These are phyloP conservation scores for Augochlorella aurata DNA, from an alignment of 2,888 invertebrate species.

Conservation along the genomic window DNA sequence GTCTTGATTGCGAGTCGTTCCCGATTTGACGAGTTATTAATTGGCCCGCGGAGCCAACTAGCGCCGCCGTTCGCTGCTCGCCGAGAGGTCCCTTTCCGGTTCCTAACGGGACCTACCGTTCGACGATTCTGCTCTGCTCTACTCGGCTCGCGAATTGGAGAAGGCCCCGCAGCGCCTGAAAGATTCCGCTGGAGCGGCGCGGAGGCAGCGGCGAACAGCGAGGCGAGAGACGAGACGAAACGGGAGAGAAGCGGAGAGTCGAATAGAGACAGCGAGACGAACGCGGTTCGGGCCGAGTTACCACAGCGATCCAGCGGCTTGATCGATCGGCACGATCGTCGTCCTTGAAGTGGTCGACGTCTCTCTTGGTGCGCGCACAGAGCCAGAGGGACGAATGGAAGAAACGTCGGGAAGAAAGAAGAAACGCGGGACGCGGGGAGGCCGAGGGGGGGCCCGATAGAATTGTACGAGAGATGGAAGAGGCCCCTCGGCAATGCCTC, in stretches of 20 bases:
- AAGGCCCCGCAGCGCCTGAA: neutral
- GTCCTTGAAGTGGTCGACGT: slow-evolving; percentile 71
- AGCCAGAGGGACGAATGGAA: slow-evolving; percentile 41
- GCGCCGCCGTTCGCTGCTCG: neutral
- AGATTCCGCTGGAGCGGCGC: neutral
- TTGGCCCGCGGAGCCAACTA: neutral
- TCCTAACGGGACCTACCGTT: neutral
- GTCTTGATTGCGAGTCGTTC: slow-evolving; percentile 19
- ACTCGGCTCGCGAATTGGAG: too few species aligned
- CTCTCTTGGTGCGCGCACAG: slow-evolving; percentile 49
- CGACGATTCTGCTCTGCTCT: too few species aligned
- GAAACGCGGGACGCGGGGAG: slow-evolving; percentile 8
- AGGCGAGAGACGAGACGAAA: neutral
- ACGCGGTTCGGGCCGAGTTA: slow-evolving; percentile 57
- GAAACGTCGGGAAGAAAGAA: slow-evolving; percentile 34
- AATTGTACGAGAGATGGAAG: slow-evolving; percentile 36
- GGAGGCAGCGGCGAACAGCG: neutral
- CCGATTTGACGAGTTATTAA: neutral
- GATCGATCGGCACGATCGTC: slow-evolving; percentile 68
- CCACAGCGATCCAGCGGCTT: slow-evolving; percentile 65
- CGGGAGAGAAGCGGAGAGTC: neutral
- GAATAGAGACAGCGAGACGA: slow-evolving; percentile 33
- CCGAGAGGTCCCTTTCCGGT: neutral
- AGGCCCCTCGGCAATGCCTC: slow-evolving; percentile 40
- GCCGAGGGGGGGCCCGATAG: neutral